Percentiles rank a stretch among this genome's conserved stretches.
phyloP scores from a whole-genome alignment of 2,797 vertebrate genomes.

The Jordanella pulchra region DNA sequence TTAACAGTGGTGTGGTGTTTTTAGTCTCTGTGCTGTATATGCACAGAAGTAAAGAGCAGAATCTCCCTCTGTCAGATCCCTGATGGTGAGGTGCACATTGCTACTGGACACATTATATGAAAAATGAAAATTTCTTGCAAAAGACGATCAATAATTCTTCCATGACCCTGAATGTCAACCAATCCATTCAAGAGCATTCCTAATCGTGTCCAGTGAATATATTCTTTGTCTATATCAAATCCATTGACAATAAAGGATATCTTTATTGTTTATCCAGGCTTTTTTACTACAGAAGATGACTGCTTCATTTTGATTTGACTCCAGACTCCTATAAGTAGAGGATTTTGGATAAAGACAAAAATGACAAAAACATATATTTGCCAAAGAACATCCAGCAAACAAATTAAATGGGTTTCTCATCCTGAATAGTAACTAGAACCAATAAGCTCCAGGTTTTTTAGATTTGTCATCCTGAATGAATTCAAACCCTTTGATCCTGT shows the following conservation, averaged over 20 bases:
- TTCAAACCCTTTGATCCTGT: not conserved
- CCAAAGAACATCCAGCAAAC: not conserved
- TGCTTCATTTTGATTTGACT: constrained; percentile 4
- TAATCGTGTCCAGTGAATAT: not conserved
- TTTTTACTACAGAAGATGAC: not conserved
- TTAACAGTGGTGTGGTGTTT: not conserved
- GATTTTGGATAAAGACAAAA: not conserved
- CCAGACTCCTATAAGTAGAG: not conserved
- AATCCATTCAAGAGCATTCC: not conserved
- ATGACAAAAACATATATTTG: not conserved
- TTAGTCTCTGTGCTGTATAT: constrained; percentile 3
- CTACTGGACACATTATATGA: not conserved
- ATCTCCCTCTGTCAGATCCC: not conserved
- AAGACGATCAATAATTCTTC: not conserved
- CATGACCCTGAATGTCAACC: not conserved
- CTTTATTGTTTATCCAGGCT: not conserved
- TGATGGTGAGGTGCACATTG: not conserved
- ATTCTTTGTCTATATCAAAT: not conserved
- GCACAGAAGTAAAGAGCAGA: constrained; percentile 5
- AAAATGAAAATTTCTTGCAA: not conserved
- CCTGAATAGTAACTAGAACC: constrained; percentile 1
- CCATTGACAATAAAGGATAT: not conserved
- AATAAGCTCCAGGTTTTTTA: not conserved
- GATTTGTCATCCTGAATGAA: not conserved
- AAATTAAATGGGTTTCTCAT: not conserved